These are phyloP conservation scores for Lophotis ruficrista DNA, from an alignment of 2,113 vertebrate species.

Conservation along the genomic window DNA sequence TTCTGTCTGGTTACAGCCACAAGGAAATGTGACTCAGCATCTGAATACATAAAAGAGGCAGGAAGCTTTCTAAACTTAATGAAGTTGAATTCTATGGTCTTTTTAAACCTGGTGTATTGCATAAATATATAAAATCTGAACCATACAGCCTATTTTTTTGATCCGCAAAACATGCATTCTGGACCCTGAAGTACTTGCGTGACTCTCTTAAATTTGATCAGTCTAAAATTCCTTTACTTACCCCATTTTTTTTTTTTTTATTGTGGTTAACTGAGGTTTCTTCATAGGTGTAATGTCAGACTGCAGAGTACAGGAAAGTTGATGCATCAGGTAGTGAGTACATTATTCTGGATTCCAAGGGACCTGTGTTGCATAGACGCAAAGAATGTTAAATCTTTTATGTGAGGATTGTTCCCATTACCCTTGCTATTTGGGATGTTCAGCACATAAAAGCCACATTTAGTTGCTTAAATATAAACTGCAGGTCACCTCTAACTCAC, in stretches of 20 bases:
- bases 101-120: background rate
- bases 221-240: background rate
- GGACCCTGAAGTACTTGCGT: background rate
- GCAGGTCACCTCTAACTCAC: background rate
- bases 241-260: background rate
- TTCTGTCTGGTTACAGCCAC: background rate
- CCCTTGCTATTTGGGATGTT: background rate
- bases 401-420: background rate
- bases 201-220: background rate
- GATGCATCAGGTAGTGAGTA: background rate
- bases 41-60: background rate
- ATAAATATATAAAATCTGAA: background rate
- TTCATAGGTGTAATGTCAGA: background rate
- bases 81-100: background rate
- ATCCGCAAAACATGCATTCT: background rate
- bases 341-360: background rate
- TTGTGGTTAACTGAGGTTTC: background rate
- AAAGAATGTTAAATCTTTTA: background rate
- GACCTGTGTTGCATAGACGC: background rate
- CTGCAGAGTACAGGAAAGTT: background rate
- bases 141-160: background rate
- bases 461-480: background rate
- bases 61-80: background rate
- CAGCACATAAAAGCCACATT: background rate
- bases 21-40: background rate